A percentile compares a stretch with the other conserved stretches of the same genome.
Conservation (phyloP, 2,888 invertebrate genomes). For the Gandaritis pyraliata region DNA sequence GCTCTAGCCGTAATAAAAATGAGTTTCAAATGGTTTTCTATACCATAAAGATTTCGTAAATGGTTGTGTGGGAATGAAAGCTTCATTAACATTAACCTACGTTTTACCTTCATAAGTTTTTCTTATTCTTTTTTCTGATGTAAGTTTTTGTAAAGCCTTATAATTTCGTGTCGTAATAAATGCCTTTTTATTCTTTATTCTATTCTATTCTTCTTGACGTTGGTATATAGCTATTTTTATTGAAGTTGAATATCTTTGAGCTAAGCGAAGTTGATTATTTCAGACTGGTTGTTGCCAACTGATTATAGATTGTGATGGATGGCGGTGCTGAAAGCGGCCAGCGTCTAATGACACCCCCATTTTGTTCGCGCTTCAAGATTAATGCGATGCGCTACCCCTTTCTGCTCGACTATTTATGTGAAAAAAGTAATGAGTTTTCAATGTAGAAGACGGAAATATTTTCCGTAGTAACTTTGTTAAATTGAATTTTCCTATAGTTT, state of each 20-base stretch:
- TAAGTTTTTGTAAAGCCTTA: no score
- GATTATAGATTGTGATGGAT: constrained; percentile 59
- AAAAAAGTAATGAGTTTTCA: constrained; percentile 8
- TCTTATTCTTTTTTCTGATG: not conserved
- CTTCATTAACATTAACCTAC: not conserved
- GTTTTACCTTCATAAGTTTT: not conserved
- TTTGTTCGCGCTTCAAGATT: constrained; percentile 63
- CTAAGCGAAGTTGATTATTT: constrained; percentile 18
- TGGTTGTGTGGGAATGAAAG: not conserved
- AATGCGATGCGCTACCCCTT: constrained; percentile 64
- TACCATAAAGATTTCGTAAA: not conserved
- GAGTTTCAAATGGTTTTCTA: not conserved
- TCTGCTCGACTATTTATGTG: constrained; percentile 37
- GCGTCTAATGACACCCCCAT: constrained; percentile 60
- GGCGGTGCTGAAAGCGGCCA: constrained; percentile 41
- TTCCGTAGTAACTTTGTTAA: no score
- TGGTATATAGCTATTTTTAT: no score
- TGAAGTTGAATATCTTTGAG: not conserved
- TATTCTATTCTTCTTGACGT: no score
- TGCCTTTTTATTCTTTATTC: no score
- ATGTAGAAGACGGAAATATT: not conserved
- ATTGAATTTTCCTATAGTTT: not conserved
- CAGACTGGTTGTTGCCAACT: constrained; percentile 33
- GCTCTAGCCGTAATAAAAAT: not conserved
- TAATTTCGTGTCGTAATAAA: no score